Evolutionary conservation across 2,888 invertebrate genomes (phyloP).

Genomic region (Charanyca ferruginea): DNA sequence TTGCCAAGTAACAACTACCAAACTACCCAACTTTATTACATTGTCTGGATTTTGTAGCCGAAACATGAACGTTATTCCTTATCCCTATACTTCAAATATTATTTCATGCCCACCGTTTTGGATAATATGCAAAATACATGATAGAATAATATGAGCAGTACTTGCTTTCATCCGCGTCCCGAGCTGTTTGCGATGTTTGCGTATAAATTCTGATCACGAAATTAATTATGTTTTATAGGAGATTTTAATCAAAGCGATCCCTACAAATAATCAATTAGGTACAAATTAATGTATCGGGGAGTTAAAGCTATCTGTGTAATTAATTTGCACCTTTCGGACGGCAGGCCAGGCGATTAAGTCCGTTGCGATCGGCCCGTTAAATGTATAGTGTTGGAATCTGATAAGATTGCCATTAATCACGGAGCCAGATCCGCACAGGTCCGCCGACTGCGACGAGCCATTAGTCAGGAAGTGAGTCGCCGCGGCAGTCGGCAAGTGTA

Average conservation of each 20-base stretch:
- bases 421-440: slow-evolving; percentile 72
- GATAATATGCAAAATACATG: slow-evolving; percentile 50
- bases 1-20: slow-evolving; percentile 37
- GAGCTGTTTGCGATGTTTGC: slow-evolving; percentile 29
- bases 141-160: slow-evolving; percentile 47
- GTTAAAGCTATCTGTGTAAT: slow-evolving; percentile 81
- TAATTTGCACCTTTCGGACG: slow-evolving; percentile 83
- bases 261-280: slow-evolving; percentile 77
- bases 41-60: slow-evolving; percentile 24
- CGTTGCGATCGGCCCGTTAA: slow-evolving; percentile 76
- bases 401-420: slow-evolving; percentile 86
- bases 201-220: slow-evolving; percentile 62
- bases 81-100: slow-evolving; percentile 14
- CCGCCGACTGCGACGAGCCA: slow-evolving; percentile 73
- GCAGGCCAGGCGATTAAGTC: slow-evolving; percentile 77
- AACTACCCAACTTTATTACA: slow-evolving; percentile 27
- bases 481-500: slow-evolving; percentile 45
- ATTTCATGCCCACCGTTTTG: slow-evolving; percentile 43
- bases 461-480: slow-evolving; percentile 71
- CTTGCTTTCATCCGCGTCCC: slow-evolving; percentile 36
- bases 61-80: slow-evolving; percentile 23
- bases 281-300: slow-evolving; percentile 79
- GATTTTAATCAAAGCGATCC: slow-evolving; percentile 72
- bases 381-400: slow-evolving; percentile 82
- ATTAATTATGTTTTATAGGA: slow-evolving; percentile 67